A percentile compares a stretch with the other conserved stretches of the same genome.
These are phyloP conservation scores for Acipenser ruthenus DNA, from an alignment of 2,797 vertebrate genomes.

Conservation along the genomic window DNA sequence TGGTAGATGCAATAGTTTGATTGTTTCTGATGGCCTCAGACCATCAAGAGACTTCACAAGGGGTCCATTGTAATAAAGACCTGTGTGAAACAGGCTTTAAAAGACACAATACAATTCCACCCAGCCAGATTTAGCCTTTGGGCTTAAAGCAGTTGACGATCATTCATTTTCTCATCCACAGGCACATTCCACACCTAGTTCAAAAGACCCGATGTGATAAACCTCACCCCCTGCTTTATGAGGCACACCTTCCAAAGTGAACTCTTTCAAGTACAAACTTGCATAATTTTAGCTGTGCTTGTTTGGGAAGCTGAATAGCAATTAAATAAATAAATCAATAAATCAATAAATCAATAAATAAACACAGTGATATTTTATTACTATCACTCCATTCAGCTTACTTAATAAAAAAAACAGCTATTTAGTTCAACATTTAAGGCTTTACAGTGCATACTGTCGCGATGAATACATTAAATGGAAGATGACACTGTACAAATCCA, in stretches of 20 bases:
- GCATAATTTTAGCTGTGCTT: neutral
- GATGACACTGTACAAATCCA: no score
- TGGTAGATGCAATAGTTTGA: no score
- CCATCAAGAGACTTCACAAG: slow-evolving; percentile 25
- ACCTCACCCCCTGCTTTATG: slow-evolving; percentile 14
- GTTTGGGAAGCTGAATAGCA: no score
- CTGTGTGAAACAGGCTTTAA: slow-evolving; percentile 55
- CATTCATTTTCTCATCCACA: slow-evolving; percentile 54
- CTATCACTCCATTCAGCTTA: no score
- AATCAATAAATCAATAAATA: no score
- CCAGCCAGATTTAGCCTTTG: slow-evolving; percentile 50
- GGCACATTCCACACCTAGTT: slow-evolving; percentile 64
- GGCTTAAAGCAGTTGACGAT: slow-evolving; percentile 56
- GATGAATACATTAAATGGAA: no score
- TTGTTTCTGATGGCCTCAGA: no score
- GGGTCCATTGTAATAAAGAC: slow-evolving; percentile 43
- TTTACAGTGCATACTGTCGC: no score
- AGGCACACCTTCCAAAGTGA: slow-evolving; percentile 8
- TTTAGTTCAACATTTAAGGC: no score
- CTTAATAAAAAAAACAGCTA: no score
- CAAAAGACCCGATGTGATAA: slow-evolving; percentile 49
- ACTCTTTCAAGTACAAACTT: slow-evolving; percentile 1
- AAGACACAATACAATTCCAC: slow-evolving; percentile 67
- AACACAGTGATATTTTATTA: no score
- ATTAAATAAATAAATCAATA: no score